Percentiles rank a stretch among this genome's conserved stretches.
These are phyloP conservation scores for Cyprinodon tularosa DNA, from an alignment of 2,113 vertebrate species.

Conservation along the genomic window DNA sequence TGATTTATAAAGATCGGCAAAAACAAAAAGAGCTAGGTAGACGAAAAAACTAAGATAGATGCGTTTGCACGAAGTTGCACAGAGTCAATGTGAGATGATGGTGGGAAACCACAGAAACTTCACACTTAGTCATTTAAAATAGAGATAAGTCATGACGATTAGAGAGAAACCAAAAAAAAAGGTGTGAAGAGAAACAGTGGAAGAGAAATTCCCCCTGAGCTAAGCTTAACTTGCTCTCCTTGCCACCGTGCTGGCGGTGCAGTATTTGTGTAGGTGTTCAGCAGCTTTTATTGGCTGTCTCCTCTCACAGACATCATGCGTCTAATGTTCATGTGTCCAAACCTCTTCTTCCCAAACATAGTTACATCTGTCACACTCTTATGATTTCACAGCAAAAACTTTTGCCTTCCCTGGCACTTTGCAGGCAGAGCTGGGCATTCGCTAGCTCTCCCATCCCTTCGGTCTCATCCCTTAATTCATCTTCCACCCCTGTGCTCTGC, in stretches of 20 bases:
- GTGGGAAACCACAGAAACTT: constrained; percentile 38
- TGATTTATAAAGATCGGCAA: neutral
- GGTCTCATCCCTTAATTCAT: constrained; percentile 67
- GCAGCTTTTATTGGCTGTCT: constrained; percentile 58
- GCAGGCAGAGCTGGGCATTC: constrained; percentile 35
- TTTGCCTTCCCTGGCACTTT: constrained; percentile 34
- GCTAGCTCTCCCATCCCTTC: constrained; percentile 51
- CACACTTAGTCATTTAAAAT: constrained; percentile 43
- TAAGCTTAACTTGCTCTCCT: constrained; percentile 42
- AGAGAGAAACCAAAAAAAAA: constrained; percentile 19
- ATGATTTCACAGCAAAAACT: constrained; percentile 54
- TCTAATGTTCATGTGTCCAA: constrained; percentile 31
- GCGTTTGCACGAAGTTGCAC: constrained; percentile 12
- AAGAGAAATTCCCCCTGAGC: constrained; percentile 51
- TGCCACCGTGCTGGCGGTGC: constrained; percentile 46
- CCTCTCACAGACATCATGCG: constrained; percentile 38
- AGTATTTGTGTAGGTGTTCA: constrained; percentile 71
- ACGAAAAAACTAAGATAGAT: constrained; percentile 20
- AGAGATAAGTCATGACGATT: constrained; percentile 24
- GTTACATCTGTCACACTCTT: constrained; percentile 46
- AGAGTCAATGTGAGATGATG: constrained; percentile 11
- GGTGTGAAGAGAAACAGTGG: constrained; percentile 48
- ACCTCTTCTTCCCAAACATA: constrained; percentile 15
- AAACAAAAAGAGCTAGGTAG: neutral
- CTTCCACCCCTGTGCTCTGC: constrained; percentile 63